phyloP scores from a whole-genome alignment of 2,113 vertebrate species.

The Eolophus roseicapilla region DNA sequence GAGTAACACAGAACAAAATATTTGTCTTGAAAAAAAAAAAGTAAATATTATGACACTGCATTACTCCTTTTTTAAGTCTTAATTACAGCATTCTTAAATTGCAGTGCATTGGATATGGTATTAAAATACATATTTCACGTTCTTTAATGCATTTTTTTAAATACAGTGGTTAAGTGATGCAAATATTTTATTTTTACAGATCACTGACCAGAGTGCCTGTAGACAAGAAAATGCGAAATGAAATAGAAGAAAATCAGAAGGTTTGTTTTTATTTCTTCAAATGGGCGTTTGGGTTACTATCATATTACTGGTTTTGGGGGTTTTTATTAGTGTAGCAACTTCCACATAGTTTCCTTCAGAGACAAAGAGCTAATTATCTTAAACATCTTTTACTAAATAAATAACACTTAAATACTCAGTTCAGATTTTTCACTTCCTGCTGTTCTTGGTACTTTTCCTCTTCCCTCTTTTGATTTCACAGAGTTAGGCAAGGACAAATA shows the following conservation, averaged over 20 bases:
- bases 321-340: not conserved
- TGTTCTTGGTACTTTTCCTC: not conserved
- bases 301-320: not conserved
- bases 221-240: conserved; percentile 88
- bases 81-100: not conserved
- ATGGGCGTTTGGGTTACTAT: not conserved
- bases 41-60: not conserved
- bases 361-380: not conserved
- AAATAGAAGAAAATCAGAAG: conserved; percentile 98
- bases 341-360: not conserved
- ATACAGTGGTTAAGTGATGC: not conserved
- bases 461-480: not conserved
- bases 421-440: not conserved
- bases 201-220: conserved; percentile 89
- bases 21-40: not conserved
- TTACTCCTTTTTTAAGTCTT: not conserved
- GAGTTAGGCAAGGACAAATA: not conserved
- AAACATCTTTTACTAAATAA: not conserved
- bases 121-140: not conserved
- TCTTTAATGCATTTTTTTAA: not conserved
- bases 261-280: conserved; percentile 71
- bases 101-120: not conserved
- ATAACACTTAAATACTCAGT: not conserved
- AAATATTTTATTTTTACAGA: conserved; percentile 80
- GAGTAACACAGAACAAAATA: not conserved